A percentile compares a stretch with the other conserved stretches of the same genome.
These are phyloP conservation scores for Escarpia spicata DNA, from an alignment of 2,888 invertebrate genomes.

Conservation along the genomic window DNA sequence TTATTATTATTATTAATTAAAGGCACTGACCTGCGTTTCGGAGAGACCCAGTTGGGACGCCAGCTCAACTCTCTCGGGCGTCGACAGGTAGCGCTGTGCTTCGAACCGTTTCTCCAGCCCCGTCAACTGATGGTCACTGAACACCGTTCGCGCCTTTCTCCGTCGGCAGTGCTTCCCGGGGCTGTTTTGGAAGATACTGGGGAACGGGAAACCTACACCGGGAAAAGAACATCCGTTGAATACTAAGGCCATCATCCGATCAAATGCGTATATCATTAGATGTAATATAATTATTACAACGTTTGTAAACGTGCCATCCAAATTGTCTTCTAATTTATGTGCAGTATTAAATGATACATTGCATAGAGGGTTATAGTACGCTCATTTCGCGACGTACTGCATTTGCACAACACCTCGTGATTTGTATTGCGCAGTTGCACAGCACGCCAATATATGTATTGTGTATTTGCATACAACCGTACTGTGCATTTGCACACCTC, in stretches of 20 bases:
- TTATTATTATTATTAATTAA: background rate
- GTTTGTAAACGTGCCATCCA: too few relatives aligned
- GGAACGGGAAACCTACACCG: conserved; percentile 41
- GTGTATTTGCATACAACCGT: too few relatives aligned
- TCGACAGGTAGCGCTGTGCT: conserved; percentile 92
- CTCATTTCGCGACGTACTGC: too few relatives aligned
- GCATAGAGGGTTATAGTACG: too few relatives aligned
- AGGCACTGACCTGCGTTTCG: conserved; percentile 78
- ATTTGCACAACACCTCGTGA: too few relatives aligned
- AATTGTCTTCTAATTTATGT: too few relatives aligned
- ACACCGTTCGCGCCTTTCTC: conserved; percentile 93
- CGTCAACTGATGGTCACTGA: conserved; percentile 74
- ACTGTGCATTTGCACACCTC: too few relatives aligned
- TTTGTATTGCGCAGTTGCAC: too few relatives aligned
- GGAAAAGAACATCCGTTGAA: background rate
- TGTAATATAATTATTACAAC: too few relatives aligned
- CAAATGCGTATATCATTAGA: background rate
- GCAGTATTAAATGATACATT: too few relatives aligned
- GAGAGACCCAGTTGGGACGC: conserved; percentile 91
- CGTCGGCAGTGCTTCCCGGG: conserved; percentile 89
- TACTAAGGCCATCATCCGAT: too few relatives aligned
- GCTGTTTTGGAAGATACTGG: conserved; percentile 68
- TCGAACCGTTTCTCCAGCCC: conserved; percentile 93
- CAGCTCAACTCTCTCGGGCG: conserved; percentile 93
- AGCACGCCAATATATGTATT: too few relatives aligned